phyloP scores from a whole-genome alignment of 2,113 vertebrate genomes.

The Hiodon tergisus region DNA sequence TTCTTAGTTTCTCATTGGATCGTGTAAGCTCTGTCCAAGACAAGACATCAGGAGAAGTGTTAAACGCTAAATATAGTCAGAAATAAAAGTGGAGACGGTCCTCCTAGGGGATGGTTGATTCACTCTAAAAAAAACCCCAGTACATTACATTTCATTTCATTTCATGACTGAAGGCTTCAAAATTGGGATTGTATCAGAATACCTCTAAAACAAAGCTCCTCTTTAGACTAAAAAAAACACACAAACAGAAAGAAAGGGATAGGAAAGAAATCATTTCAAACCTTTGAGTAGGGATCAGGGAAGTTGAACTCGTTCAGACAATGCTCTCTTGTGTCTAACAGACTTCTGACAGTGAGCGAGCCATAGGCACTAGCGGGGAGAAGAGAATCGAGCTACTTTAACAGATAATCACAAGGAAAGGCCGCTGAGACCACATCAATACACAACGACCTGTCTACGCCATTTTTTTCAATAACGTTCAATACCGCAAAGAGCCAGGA shows the following conservation, averaged over 20 bases:
- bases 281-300: conserved; percentile 95
- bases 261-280: conserved; percentile 51
- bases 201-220: background rate
- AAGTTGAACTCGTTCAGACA: conserved; percentile 98
- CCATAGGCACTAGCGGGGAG: conserved; percentile 79
- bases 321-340: conserved; percentile 94
- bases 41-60: too few relatives aligned
- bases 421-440: conserved; percentile 14
- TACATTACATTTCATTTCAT: too few relatives aligned
- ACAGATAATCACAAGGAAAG: conserved; percentile 22
- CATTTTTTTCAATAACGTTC: background rate
- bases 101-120: too few relatives aligned
- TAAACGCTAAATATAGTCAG: too few relatives aligned
- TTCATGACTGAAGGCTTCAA: too few relatives aligned
- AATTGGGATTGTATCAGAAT: background rate
- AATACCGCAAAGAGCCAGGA: background rate
- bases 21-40: too few relatives aligned
- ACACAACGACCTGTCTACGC: background rate
- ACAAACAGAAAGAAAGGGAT: conserved; percentile 11
- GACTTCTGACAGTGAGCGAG: conserved; percentile 92
- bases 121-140: too few relatives aligned
- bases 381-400: conserved; percentile 50
- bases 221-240: background rate
- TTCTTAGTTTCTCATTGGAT: too few relatives aligned
- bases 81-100: too few relatives aligned